A percentile compares a stretch with the other conserved stretches of the same genome.
These are phyloP conservation scores for Tachina grossa DNA, from an alignment of 2,888 invertebrate species.

Conservation along the genomic window DNA sequence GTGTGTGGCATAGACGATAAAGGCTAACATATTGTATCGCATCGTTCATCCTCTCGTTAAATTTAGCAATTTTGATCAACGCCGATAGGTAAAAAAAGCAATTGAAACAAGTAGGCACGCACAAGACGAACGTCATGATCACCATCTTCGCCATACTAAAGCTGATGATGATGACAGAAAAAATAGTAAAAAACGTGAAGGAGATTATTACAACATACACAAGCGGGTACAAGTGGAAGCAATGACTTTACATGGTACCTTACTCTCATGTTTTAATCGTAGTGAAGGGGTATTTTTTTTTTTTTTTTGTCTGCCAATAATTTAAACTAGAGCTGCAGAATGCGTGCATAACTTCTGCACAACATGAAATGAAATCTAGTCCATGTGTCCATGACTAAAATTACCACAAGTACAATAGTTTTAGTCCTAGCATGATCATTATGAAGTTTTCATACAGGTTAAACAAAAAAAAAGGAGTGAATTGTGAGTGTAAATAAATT, in stretches of 20 bases:
- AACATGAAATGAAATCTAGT: slow-evolving; percentile 66
- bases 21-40: slow-evolving; percentile 44
- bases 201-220: slow-evolving; percentile 47
- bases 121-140: slow-evolving; percentile 54
- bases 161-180: slow-evolving; percentile 20
- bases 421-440: slow-evolving; percentile 48
- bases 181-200: slow-evolving; percentile 39
- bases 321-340: slow-evolving; percentile 61
- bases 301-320: slow-evolving; percentile 38
- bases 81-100: slow-evolving; percentile 65
- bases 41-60: slow-evolving; percentile 68
- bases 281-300: slow-evolving; percentile 35
- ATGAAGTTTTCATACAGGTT: slow-evolving; percentile 32
- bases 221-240: slow-evolving; percentile 12
- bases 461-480: neutral
- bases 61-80: slow-evolving; percentile 72
- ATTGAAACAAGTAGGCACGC: slow-evolving; percentile 68
- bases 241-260: slow-evolving; percentile 6
- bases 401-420: slow-evolving; percentile 15
- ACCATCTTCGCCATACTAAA: slow-evolving; percentile 13
- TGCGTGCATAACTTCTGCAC: slow-evolving; percentile 63
- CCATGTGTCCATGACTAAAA: slow-evolving; percentile 54
- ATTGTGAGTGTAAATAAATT: slow-evolving; percentile 51
- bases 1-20: slow-evolving; percentile 64
- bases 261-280: neutral